Evolutionary conservation across 2,797 vertebrate species (phyloP).

Genomic region (Rhynchotus rufescens): DNA sequence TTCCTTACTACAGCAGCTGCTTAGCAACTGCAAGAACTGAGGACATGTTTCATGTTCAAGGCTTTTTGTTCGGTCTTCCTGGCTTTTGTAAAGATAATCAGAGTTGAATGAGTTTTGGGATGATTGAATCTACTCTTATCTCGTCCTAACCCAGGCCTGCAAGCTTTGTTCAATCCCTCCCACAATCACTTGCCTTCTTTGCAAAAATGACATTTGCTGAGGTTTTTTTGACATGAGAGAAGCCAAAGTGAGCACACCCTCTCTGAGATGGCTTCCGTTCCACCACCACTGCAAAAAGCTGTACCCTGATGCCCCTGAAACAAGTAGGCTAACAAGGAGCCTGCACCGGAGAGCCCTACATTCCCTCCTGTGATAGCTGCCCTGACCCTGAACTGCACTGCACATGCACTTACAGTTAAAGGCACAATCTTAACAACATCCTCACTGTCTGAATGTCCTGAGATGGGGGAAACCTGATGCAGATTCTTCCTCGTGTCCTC

Average conservation of each 20-base stretch:
- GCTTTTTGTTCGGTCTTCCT: background rate
- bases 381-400: background rate
- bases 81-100: background rate
- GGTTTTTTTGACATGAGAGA: background rate
- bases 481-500: background rate
- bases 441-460: background rate
- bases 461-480: background rate
- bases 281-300: background rate
- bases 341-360: background rate
- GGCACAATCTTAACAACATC: background rate
- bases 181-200: background rate
- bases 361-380: background rate
- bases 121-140: background rate
- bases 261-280: background rate
- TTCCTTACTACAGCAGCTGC: background rate
- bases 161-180: background rate
- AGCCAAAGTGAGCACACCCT: background rate
- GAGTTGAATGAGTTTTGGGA: background rate
- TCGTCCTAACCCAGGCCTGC: background rate
- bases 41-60: background rate
- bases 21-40: background rate
- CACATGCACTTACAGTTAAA: background rate
- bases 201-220: background rate
- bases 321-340: background rate
- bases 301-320: background rate